phyloP scores from a whole-genome alignment of 2,797 vertebrate genomes.

The Chiloscyllium punctatum region DNA sequence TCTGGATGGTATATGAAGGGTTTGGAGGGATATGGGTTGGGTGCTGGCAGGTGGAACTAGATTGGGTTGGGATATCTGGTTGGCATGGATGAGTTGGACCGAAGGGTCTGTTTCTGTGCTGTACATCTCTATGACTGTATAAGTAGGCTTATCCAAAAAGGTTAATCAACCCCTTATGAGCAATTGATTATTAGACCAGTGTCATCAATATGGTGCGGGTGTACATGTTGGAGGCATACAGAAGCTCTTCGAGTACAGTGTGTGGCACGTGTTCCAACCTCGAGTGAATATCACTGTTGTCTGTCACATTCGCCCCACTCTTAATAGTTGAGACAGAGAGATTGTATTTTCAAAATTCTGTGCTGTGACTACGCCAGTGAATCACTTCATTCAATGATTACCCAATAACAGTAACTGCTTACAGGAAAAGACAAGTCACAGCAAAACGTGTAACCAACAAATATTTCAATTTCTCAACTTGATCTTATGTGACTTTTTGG shows the following conservation, averaged over 20 bases:
- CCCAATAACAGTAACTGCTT: neutral
- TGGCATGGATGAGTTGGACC: no score
- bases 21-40: no score
- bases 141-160: no score
- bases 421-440: constrained; percentile 66
- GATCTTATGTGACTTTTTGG: constrained; percentile 65
- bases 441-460: constrained; percentile 59
- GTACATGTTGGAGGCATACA: neutral
- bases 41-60: no score
- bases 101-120: no score
- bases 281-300: neutral
- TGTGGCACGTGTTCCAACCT: neutral
- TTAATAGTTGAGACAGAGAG: neutral
- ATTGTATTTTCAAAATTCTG: neutral
- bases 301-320: neutral
- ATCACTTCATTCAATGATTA: neutral
- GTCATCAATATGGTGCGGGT: neutral
- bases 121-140: no score
- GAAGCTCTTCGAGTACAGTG: neutral
- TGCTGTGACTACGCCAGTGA: neutral
- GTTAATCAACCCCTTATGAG: no score
- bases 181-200: no score
- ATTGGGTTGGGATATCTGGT: no score
- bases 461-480: constrained; percentile 70
- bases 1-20: no score